Base-by-base conservation (phyloP, 2,888 invertebrate species). In the Brachypterus glaber region DNA sequence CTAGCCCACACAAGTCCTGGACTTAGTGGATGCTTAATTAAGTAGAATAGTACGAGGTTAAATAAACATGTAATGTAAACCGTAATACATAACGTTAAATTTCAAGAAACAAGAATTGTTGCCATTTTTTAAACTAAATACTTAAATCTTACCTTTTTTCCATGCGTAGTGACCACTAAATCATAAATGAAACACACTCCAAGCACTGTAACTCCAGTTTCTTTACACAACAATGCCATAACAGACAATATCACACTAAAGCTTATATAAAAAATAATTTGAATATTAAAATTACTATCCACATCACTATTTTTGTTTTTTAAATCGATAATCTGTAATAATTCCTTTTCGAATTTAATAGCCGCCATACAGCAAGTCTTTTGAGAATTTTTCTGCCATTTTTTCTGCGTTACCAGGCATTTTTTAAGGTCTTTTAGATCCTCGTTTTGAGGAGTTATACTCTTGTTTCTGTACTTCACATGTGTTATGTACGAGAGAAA, bases 151-250 rank as follows among this genome's bases (percentile, higher is more conserved):
- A 58, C 59, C 55, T 59, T 59, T 30, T 52, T 55, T 21, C 46
- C 44, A 16, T 52, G 50, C 56, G 68, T 46, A 64, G 67, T 52
- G 68, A 68, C 75, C 51, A 80, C 68, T 58, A 88, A 71, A 68
- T 96, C 93, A 70, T 89, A 93, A 47, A 87, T 71, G 52, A 84
- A 84, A 69, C 93, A 95, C 46, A 93, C 79, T 39, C 86, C 82
- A 55, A 96, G 70, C 44, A 92, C 90, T 49, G 91, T 91, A 58
- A 95, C 79, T 36, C 93, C 95, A 35, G 92, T 92, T 69, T 96
- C 96, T 70, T 95, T 96, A 70, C 90, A 89, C 51, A 96, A 73
- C 69, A 93, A 84, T 47, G 90, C 88, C 30, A 84, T 81, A 46
- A 83, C 62, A 69, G 57, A 44, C 67, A 60, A 66, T 61, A 77